Conservation (phyloP, 2,113 vertebrate genomes). For the Panthera tigris region DNA sequence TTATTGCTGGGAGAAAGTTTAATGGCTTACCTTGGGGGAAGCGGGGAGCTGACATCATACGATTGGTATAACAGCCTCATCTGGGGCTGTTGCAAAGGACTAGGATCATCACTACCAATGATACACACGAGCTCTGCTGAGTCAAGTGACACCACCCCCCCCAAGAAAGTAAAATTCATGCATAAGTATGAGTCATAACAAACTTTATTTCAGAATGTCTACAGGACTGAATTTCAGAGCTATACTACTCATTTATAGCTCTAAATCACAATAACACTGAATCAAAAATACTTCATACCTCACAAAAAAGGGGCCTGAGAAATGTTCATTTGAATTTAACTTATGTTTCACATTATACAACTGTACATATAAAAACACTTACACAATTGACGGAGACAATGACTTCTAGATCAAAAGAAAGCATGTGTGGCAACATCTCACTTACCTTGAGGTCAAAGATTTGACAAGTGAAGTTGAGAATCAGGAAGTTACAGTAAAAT, state of each 20-base stretch:
- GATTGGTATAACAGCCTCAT: not conserved
- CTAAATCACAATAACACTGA: conserved; percentile 24
- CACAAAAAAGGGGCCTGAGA: conserved; percentile 31
- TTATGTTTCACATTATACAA: conserved; percentile 3
- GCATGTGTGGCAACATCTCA: not conserved
- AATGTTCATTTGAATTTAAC: conserved; percentile 37
- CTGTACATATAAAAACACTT: not conserved
- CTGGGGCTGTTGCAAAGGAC: not conserved
- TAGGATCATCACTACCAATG: not conserved
- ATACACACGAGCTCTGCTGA: not conserved
- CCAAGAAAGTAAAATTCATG: conserved; percentile 23
- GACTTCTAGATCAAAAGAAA: not conserved
- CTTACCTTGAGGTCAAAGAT: not conserved
- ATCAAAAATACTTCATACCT: conserved; percentile 43
- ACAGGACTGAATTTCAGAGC: not conserved
- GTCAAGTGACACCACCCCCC: not conserved
- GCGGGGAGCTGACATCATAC: not conserved
- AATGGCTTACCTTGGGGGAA: not conserved
- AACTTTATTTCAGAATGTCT: conserved; percentile 63
- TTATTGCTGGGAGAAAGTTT: not conserved
- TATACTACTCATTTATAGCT: not conserved
- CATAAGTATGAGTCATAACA: conserved; percentile 16
- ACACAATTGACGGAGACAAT: not conserved
- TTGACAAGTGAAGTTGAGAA: not conserved
- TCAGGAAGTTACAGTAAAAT: not conserved